Base-by-base conservation (phyloP, 2,113 vertebrate genomes). In the Apistogramma diplotaenia region DNA sequence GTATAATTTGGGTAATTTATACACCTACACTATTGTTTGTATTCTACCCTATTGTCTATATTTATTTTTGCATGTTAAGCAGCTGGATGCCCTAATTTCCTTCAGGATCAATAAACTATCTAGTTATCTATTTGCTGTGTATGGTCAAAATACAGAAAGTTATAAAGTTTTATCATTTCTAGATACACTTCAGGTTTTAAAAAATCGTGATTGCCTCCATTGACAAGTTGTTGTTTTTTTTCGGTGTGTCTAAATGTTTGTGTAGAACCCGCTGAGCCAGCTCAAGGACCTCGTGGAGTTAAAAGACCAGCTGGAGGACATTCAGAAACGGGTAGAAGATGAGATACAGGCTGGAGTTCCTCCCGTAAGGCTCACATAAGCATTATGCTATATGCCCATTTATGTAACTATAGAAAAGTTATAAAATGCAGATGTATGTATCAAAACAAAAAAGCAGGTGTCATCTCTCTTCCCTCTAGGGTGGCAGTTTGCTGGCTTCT, bases 201-300 rank as follows among this genome's bases (percentile, higher is more conserved):
- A 7, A 55, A 72, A 54, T 1, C 1, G 9, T 70, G 25, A 6
- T 51, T 70, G 23, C 43, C 25, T 33, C 4, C 18, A 13, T 21
- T 79, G 6, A 78, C n/a, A 6, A 3, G 2, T 43, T 40, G n/a
- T n/a, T 43, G 23, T 9, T 35, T 71, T 9, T 54, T 35, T 35
- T 35, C 1, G 56, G 2, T 80, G 7, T 65, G 6, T 27, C 0
- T 77, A 2, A 13, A 3, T 81, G 23, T 85, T 15, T 43, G 8
- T 89, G 16, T 88, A 98, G 97, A 96, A 95, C 89, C 94, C 97
- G 35, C 82, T 95, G 29, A 90, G 91, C 10, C 96, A 97, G 87
- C 94, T 98, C 79, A 98, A 97, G 93, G 97, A 98, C 81, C 95
- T 98, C 73, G 95, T 96, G 13, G 96, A 96, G 91, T 94, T 99